Percentiles rank a stretch among this genome's conserved stretches.
These are phyloP conservation scores for Anneissia japonica DNA, from an alignment of 35 echinoderm and acorn worm species.

Conservation along the genomic window DNA sequence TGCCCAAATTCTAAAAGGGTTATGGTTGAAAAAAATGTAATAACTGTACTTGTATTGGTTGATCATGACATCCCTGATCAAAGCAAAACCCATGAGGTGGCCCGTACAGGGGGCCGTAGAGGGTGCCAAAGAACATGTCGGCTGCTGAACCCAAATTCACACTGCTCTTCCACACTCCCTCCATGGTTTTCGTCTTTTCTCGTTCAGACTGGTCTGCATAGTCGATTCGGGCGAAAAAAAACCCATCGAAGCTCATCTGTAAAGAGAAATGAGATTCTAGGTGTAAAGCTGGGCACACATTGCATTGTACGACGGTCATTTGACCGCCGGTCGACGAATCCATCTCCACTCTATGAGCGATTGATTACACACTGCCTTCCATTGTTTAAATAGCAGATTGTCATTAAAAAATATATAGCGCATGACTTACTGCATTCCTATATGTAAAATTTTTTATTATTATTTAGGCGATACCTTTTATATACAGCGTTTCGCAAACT, in stretches of 20 bases:
- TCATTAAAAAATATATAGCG: no score
- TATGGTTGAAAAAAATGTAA: background rate
- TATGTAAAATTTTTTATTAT: no score
- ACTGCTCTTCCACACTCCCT: constrained; percentile 67
- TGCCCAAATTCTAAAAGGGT: no score
- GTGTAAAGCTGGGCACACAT: no score
- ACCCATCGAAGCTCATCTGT: constrained; percentile 94
- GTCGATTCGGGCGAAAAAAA: constrained; percentile 81
- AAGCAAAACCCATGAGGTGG: constrained; percentile 86
- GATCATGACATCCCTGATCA: constrained; percentile 65
- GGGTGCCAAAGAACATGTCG: constrained; percentile 79
- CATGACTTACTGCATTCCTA: no score
- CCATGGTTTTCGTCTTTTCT: constrained; percentile 43
- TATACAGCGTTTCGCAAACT: no score
- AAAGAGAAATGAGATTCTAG: background rate
- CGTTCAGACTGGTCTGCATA: constrained; percentile 49
- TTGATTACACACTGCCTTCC: no score
- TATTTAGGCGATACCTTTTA: no score
- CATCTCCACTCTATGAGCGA: no score
- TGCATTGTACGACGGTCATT: no score
- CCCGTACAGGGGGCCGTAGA: constrained; percentile 57
- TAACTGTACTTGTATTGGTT: constrained; percentile 66
- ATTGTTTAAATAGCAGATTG: no score
- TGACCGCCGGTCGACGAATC: no score
- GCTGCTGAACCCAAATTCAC: constrained; percentile 44